Evolutionary conservation across 2,888 invertebrate genomes (phyloP).

Genomic region (Leptura quadrifasciata): DNA sequence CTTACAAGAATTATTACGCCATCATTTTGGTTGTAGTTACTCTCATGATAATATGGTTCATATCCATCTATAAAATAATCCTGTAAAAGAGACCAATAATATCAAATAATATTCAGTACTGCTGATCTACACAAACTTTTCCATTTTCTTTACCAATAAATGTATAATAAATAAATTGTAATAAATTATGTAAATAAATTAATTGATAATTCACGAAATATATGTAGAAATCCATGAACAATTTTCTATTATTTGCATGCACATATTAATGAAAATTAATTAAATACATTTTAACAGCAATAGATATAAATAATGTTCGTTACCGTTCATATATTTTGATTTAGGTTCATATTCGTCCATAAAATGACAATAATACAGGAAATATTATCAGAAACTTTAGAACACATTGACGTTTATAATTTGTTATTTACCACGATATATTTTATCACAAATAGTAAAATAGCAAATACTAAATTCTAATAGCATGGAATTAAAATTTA

Average conservation of each 20-base stretch:
- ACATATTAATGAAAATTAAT: not conserved
- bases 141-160: too few species aligned
- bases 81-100: too few species aligned
- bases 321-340: constrained; percentile 11
- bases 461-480: too few species aligned
- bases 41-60: too few species aligned
- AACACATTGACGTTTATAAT: not conserved
- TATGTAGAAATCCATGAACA: not conserved
- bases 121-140: too few species aligned
- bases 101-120: too few species aligned
- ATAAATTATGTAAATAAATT: not conserved
- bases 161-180: too few species aligned
- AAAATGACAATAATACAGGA: constrained; percentile 14
- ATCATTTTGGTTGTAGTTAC: too few species aligned
- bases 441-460: not conserved
- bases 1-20: too few species aligned
- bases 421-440: not conserved
- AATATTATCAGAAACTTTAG: not conserved
- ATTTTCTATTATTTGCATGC: not conserved
- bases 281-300: not conserved
- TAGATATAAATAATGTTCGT: not conserved
- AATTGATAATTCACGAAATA: not conserved
- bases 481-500: too few species aligned
- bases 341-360: not conserved
- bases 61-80: too few species aligned